Evolutionary conservation across 2,888 invertebrate species (phyloP), one percentile per base, ranked within the genome.

Genomic region (Leptogaster cylindrica): DNA sequence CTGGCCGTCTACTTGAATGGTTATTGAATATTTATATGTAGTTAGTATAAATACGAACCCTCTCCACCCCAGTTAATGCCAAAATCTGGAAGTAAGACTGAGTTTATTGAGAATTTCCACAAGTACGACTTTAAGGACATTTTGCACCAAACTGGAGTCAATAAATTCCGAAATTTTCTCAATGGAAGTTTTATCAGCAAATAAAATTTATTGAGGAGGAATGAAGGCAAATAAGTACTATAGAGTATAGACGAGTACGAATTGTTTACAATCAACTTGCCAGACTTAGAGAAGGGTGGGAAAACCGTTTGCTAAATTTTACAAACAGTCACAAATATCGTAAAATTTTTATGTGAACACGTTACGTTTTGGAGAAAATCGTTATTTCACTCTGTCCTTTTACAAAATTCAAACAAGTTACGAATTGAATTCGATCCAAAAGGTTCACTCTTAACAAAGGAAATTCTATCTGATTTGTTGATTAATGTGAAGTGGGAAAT

Each of bases 161-260:
- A 52, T 52, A 52, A 52, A 52, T 52, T 52, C 16, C 33, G 31
- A 52, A 52, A 52, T 52, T 52, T 27, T 31, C 18, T n/a, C 52
- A 33, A 52, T 52, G 52, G 31, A 52, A 52, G 33, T 52, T 52
- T 52, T 52, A 52, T 52, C 52, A 52, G 52, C 52, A 52, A 52
- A 52, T 52, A 52, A 52, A 52, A 52, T 52, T 52, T 52, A 52
- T 52, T 31, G 52, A 10, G 16, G 16, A 16, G n/a, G 33, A 12
- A 8, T 50, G 28, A 14, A n/a, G 39, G 8, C 27, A 28, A 50
- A 50, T 12, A 25, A 27, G 27, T 33, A 10, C 4, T 33, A 16
- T 23, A 4, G 8, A 12, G 18, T 14, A 33, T 52, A 52, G 52
- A 20, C 52, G 31, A 52, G 18, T 52, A 27, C 33, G 16, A 31